These are phyloP conservation scores for Bradypodion ventrale DNA, from an alignment of 2,797 vertebrate species.

Conservation along the genomic window DNA sequence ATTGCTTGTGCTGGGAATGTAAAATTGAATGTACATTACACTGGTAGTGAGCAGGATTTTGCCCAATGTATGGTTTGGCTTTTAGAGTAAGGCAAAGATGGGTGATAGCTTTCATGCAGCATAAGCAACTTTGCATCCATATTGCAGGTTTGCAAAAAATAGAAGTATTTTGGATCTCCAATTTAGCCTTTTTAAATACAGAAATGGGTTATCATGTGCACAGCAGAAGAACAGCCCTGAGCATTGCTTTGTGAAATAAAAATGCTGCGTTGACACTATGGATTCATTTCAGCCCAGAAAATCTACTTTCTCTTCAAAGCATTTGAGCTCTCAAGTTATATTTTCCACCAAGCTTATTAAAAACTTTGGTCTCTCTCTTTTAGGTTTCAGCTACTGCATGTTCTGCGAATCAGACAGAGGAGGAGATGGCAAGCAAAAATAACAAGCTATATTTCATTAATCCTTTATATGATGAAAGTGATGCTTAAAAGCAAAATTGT, in stretches of 20 bases:
- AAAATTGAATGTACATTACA: no score
- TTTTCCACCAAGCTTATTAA: fast-evolving
- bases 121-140: neutral
- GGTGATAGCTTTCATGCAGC: neutral
- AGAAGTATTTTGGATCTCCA: neutral
- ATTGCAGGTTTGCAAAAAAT: neutral
- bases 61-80: neutral
- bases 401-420: slow-evolving; percentile 37
- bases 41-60: no score
- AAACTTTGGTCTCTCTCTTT: slow-evolving; percentile 8
- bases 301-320: slow-evolving; percentile 22
- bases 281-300: neutral
- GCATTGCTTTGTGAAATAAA: neutral
- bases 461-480: slow-evolving; percentile 82
- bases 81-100: neutral
- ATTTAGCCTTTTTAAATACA: neutral
- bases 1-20: no score
- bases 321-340: slow-evolving; percentile 9
- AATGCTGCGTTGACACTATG: slow-evolving; percentile 4
- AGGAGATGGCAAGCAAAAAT: slow-evolving; percentile 64
- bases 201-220: slow-evolving; percentile 11
- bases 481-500: slow-evolving; percentile 57
- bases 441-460: slow-evolving; percentile 83
- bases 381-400: slow-evolving; percentile 62
- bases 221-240: neutral